Base-by-base conservation (phyloP, 2,888 invertebrate species). In the Cataglyphis altisquamis region DNA sequence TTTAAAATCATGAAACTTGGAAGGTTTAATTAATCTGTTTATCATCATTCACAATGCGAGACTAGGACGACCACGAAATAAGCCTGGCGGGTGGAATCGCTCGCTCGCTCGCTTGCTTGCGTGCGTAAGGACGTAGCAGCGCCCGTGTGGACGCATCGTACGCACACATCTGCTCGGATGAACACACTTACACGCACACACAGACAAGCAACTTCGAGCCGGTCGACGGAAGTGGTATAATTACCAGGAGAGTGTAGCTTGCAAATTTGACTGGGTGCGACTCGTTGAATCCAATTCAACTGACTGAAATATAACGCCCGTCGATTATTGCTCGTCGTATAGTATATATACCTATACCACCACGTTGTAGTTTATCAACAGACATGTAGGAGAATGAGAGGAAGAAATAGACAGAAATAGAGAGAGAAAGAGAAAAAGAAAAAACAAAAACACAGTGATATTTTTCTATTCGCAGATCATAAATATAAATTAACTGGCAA, bases 21-120 rank as follows among this genome's bases (percentile, higher is more conserved):
- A 86, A 90, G 85, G 90, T 84, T 90, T 89, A 90, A 90, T 90
- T 90, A 90, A 89, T 82, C 83, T 84, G 89, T 89, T 89, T 90
- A 88, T 90, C 90, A 84, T 87, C 86, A 86, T 78, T 82, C 86
- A 60, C 60, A 36, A 60, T 68, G 32, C 67, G 72, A 82, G 67
- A 83, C 62, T 80, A 78, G 84, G 84, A 62, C 75, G 75, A 78
- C 84, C 85, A 64, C 88, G 88, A 75, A 90, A 90, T 89, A 89
- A 89, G 87, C 86, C 88, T 90, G 81, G 68, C 84, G 70, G 57
- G 75, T 68, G 64, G 60, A 52, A 84, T 64, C 60, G 39, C 74
- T 60, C 60, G 70, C 77, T 62, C 25, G 57, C 81, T 21, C 21
- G 32, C 36, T 52, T 18, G 72, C 39, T n/a, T 25, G 60, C 60